phyloP scores from a whole-genome alignment of 2,888 invertebrate species.

The Drosophila villosipedis region DNA sequence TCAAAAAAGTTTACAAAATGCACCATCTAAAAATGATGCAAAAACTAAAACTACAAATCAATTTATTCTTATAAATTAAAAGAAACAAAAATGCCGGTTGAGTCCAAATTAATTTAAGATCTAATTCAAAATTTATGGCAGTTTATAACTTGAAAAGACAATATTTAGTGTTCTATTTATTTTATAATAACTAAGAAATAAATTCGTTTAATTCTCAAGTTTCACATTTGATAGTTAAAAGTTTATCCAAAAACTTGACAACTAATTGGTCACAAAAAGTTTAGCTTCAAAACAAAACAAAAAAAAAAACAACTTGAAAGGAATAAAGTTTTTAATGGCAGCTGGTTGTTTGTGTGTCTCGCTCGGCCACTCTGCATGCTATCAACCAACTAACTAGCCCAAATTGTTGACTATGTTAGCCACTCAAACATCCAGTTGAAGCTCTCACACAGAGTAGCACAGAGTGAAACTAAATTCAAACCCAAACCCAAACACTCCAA shows the following conservation, averaged over 20 bases:
- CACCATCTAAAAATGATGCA: not conserved
- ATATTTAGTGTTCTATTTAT: not conserved
- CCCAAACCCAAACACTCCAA: constrained; percentile 2
- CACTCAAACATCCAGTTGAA: constrained; percentile 43
- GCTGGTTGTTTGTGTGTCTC: constrained; percentile 21
- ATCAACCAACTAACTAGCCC: constrained; percentile 69
- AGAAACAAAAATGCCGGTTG: not conserved
- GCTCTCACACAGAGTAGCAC: constrained; percentile 5
- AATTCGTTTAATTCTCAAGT: not conserved
- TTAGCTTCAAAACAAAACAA: constrained; percentile 1
- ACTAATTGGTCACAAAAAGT: constrained; percentile 49
- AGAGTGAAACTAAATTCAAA: constrained; percentile 15
- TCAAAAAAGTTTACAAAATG: too few species aligned
- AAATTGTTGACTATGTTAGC: constrained; percentile 63
- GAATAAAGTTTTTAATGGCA: constrained; percentile 40
- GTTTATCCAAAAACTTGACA: constrained; percentile 37
- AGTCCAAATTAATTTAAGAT: not conserved
- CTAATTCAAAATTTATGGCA: not conserved
- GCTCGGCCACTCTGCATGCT: constrained; percentile 43
- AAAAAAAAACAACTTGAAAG: constrained; percentile 1
- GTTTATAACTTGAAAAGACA: not conserved
- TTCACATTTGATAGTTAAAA: constrained; percentile 28
- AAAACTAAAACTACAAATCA: not conserved
- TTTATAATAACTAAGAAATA: not conserved
- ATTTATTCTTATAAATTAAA: not conserved